Base-by-base conservation (phyloP, 2,888 invertebrate genomes). In the Lithodes maja region DNA sequence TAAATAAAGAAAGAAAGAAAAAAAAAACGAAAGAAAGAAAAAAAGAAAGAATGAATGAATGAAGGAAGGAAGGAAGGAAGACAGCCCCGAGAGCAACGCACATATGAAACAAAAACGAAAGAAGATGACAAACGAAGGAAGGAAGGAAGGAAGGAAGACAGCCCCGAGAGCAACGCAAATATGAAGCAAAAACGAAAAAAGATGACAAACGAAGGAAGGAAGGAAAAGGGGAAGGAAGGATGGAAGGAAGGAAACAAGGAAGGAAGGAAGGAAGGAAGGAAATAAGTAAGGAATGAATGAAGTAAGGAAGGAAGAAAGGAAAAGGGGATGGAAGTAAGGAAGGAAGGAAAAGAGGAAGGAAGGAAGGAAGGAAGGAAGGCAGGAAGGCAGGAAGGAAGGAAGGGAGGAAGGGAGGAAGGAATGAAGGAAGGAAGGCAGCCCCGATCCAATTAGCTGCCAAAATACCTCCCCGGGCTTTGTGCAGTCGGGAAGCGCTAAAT, bases 381-480 rank as follows among this genome's bases (percentile, higher is more conserved):
- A 61, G 61, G 61, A 7, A 61, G 5, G 12, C 7, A 61, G 61
- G 61, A 61, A 12, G 5, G 61, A 61, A 33, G 74, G 3, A 74
- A n/a, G n/a, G 12, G 1, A 61, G 61, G 61, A 7, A 61, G 5
- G 12, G 0, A 61, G 61, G 61, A 61, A 12, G 5, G 61, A 61
- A 33, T 5, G 61, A 5, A 61, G 61, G 61, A 61, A 61, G 61
- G 61, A 61, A 61, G 61, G 61, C 61, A 61, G 61, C 61, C 61
- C 79, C 78, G 77, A 88, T 88, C 88, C 88, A 88, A 88, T 88
- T 88, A 88, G 88, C 75, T 71, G 54, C 71, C 71, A 88, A 81
- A 81, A 88, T 85, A 84, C 68, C 54, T 53, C 50, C 71, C 9
- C 71, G 79, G 85, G 79, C 79, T 85, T 81, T 69, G 77, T 79